Base-by-base conservation (phyloP, 1,140 invertebrate genomes). In the Ostrea denselamellosa region DNA sequence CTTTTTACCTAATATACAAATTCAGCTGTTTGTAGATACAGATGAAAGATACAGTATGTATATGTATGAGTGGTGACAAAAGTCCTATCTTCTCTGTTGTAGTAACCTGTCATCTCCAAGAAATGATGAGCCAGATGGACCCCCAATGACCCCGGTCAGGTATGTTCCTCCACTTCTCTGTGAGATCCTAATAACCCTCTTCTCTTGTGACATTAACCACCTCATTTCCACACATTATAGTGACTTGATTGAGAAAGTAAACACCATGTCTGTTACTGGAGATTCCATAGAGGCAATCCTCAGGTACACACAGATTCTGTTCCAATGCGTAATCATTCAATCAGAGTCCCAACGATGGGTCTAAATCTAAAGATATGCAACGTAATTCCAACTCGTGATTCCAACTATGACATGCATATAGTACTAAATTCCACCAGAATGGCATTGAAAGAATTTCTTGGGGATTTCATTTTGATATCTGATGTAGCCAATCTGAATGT, bases 141-240 rank as follows among this genome's bases (percentile, higher is more conserved):
- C 88, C 1, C 86, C 88, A 14, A 87, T 91, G 62, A 92, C 90
- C 19, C 91, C 90, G 54, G 89, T 92, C 87, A 89, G 91, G 91
- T 92, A 86, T 77, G 56, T 9, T 53, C 52, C 17, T 83, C 51
- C 19, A 52, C 22, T 81, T 34, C 71, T 53, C 5, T 22, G 7
- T 19, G 4, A 51, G 22, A 53, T 17, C 10, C 52, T 44, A 52
- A 12, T n/a, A 19, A 0, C 25, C 34, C n/a, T 53, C 52, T 51
- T 52, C 44, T 52, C 44, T 83, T 12, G 2, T 8, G 8, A 17
- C 19, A 83, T 52, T 53, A 17, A 53, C 22, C 14, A 17, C 8
- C 17, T 53, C 52, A 54, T 51, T 54, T 52, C 1, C 53, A 22
- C 82, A 83, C 52, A 34, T 83, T 83, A 83, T 83, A 83, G 82